phyloP scores from a whole-genome alignment of 1,140 invertebrate genomes.

The Drosophila grimshawi region DNA sequence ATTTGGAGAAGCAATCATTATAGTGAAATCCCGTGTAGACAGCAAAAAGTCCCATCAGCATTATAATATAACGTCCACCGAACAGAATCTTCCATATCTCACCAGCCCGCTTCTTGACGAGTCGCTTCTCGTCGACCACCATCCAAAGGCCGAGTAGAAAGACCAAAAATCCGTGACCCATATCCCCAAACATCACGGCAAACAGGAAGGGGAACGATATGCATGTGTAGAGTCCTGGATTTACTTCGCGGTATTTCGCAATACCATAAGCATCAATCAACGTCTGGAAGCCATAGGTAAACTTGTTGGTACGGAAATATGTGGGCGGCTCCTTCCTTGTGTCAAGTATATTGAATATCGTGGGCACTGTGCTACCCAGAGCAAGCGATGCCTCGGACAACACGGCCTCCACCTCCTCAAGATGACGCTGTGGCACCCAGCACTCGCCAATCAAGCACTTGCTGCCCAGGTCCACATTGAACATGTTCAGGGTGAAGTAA shows the following conservation, averaged over 20 bases:
- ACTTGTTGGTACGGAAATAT: constrained; percentile 92
- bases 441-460: constrained; percentile 98
- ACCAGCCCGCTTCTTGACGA: constrained; percentile 87
- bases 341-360: constrained; percentile 94
- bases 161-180: constrained; percentile 90
- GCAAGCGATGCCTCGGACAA: constrained; percentile 95
- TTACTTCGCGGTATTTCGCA: constrained; percentile 90
- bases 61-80: constrained; percentile 97
- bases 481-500: constrained; percentile 94
- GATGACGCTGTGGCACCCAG: constrained; percentile 95
- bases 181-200: constrained; percentile 91
- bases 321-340: constrained; percentile 90
- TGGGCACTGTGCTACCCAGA: constrained; percentile 95
- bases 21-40: constrained; percentile 99
- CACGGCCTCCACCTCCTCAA: constrained; percentile 94
- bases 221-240: constrained; percentile 90
- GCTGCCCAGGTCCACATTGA: constrained; percentile 95
- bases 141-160: constrained; percentile 87
- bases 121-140: constrained; percentile 90
- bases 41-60: constrained; percentile 98
- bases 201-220: constrained; percentile 91
- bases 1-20: constrained; percentile 98
- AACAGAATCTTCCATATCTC: constrained; percentile 99
- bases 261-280: constrained; percentile 94
- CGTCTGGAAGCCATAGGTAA: constrained; percentile 92